These are phyloP conservation scores for Bombus balteatus DNA, from an alignment of 1,140 invertebrate genomes.

Conservation along the genomic window DNA sequence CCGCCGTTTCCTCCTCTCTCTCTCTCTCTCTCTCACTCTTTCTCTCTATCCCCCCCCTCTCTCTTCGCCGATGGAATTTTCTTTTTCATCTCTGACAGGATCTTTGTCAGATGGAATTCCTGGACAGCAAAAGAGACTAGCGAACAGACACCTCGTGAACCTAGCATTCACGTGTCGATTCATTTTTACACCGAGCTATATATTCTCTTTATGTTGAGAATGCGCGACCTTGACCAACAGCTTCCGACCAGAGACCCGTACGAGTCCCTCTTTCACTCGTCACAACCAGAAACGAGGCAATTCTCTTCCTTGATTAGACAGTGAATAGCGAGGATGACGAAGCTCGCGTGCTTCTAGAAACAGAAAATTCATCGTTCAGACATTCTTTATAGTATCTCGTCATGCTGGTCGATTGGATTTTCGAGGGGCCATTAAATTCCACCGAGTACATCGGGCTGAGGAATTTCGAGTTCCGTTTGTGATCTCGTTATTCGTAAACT, in stretches of 20 bases:
- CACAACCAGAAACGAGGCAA: not conserved
- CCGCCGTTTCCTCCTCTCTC: not conserved
- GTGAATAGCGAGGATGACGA: constrained; percentile 12
- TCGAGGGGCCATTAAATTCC: not conserved
- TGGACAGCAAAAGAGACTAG: not conserved
- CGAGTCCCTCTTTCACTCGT: not conserved
- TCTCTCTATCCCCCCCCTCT: not conserved
- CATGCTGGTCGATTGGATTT: constrained; percentile 6
- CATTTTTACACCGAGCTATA: not conserved
- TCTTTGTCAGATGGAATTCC: constrained; percentile 4
- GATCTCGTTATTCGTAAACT: constrained; percentile 11
- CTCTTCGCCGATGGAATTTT: not conserved
- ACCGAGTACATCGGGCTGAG: too few relatives aligned
- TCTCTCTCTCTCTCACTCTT: not conserved
- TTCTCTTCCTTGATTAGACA: not conserved
- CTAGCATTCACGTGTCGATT: not conserved
- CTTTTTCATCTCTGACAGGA: not conserved
- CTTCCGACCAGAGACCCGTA: not conserved
- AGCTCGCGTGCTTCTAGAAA: not conserved
- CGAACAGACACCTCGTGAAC: too few relatives aligned
- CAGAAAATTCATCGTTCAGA: constrained; percentile 10
- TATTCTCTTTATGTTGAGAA: not conserved
- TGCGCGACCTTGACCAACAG: constrained; percentile 4
- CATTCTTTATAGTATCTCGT: not conserved
- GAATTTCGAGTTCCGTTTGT: not conserved